Percentiles rank a stretch among this genome's conserved stretches.
Conservation (phyloP, 2,113 vertebrate genomes). For the Oreochromis tanganicae region DNA sequence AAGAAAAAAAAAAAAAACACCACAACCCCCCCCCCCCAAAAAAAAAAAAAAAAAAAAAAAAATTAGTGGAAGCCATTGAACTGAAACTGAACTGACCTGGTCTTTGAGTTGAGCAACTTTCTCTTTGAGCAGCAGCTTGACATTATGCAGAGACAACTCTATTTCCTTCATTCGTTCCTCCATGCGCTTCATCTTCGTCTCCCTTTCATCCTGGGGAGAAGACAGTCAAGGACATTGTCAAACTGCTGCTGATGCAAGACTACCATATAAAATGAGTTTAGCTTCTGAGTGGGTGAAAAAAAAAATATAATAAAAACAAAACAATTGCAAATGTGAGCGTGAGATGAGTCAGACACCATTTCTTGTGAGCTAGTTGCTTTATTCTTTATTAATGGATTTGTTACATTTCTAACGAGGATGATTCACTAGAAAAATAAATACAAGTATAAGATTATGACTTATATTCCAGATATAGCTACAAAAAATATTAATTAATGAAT, state of each 20-base stretch:
- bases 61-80: neutral
- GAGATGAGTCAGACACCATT: neutral
- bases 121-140: conserved; percentile 89
- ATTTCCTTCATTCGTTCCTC: conserved; percentile 89
- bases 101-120: conserved; percentile 93
- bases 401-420: neutral
- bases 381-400: conserved; percentile 47
- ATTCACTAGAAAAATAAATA: conserved; percentile 32
- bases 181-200: conserved; percentile 80
- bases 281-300: neutral
- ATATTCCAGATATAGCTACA: conserved; percentile 10
- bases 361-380: conserved; percentile 42
- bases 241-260: neutral
- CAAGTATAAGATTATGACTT: conserved; percentile 30
- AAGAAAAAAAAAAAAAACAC: too few relatives aligned
- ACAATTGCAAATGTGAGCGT: neutral
- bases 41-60: too few relatives aligned
- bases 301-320: too few relatives aligned
- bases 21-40: too few relatives aligned
- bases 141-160: conserved; percentile 84
- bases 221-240: conserved; percentile 1
- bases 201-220: conserved; percentile 75
- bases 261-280: neutral
- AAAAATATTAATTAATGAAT: conserved; percentile 55
- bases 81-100: conserved; percentile 73